A percentile compares a stretch with the other conserved stretches of the same genome.
These are phyloP conservation scores for Calephelis virginiensis DNA, from an alignment of 1,140 invertebrate genomes.

Conservation along the genomic window DNA sequence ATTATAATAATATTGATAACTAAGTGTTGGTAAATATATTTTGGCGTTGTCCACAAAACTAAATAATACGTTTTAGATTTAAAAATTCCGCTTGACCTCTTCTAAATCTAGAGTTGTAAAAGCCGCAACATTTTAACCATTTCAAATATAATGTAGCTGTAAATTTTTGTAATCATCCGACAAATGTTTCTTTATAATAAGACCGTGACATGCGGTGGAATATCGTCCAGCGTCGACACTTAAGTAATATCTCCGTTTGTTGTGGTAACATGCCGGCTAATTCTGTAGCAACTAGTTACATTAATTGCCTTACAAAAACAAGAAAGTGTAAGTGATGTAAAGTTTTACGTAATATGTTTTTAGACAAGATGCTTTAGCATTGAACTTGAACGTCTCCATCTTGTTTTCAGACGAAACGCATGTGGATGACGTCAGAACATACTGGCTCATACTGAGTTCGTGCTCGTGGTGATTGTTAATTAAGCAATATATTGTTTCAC, in stretches of 20 bases:
- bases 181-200: not conserved
- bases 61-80: no score
- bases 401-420: constrained; percentile 1
- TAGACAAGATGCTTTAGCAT: not conserved
- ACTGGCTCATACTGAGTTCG: not conserved
- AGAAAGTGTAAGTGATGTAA: constrained; percentile 4
- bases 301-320: constrained; percentile 9
- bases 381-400: constrained; percentile 4
- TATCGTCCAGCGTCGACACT: not conserved
- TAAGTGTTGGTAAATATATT: no score
- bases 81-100: no score
- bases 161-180: not conserved
- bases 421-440: not conserved
- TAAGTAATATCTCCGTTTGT: not conserved
- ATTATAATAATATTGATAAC: no score
- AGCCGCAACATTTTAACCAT: no score
- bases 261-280: not conserved
- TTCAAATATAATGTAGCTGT: not conserved
- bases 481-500: no score
- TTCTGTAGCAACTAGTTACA: not conserved
- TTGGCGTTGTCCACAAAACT: no score
- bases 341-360: constrained; percentile 1
- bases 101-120: no score
- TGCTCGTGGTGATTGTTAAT: no score
- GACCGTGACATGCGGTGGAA: not conserved